Base-by-base conservation (phyloP, 1,140 invertebrate species). In the Pectinophora gossypiella region DNA sequence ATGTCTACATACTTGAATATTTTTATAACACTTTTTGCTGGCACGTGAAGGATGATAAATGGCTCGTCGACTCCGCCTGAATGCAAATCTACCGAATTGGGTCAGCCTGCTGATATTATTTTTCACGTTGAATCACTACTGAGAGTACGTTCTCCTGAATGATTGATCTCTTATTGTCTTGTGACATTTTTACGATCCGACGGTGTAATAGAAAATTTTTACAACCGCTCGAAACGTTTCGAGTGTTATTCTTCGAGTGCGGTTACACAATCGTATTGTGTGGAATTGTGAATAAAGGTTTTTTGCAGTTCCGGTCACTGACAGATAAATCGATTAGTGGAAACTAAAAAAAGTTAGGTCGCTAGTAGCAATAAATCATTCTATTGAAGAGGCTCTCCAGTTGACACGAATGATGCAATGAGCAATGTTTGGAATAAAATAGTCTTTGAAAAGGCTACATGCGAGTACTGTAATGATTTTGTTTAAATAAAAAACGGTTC, bases 51-150 rank as follows among this genome's bases (percentile, higher is more conserved):
- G 71, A 78, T 86, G 78, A 84, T 84, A 86, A 84, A 86, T 86
- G 71, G 70, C 68, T 47, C 38, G 47, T 52, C 63, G 54, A 65
- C 62, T 48, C 64, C 61, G 68, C 59, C 59, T 80, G 80, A 83
- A 86, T 86, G 80, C 79, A 86, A 83, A 86, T 84, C 67, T 81
- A 57, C 60, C 56, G 67, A 86, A 86, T 64, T 79, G 72, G 83
- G 83, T 86, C 79, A 85, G 61, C 48, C 62, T 64, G 55, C 64
- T 66, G 73, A 75, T 82, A 79, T 78, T 78, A 79, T 84, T 81
- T 82, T 80, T 80, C 67, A 77, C 69, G 72, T 76, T 65, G 61
- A 72, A 72, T 69, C 68, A 75, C 72, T 76, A 72, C 57, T 68
- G 58, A 54, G 67, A 66, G 57, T 59, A 56, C 71, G 64, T 54